A percentile compares a stretch with the other conserved stretches of the same genome.
Conservation (phyloP, 2,797 vertebrate species). For the Sternarchorhynchus goeldii region DNA sequence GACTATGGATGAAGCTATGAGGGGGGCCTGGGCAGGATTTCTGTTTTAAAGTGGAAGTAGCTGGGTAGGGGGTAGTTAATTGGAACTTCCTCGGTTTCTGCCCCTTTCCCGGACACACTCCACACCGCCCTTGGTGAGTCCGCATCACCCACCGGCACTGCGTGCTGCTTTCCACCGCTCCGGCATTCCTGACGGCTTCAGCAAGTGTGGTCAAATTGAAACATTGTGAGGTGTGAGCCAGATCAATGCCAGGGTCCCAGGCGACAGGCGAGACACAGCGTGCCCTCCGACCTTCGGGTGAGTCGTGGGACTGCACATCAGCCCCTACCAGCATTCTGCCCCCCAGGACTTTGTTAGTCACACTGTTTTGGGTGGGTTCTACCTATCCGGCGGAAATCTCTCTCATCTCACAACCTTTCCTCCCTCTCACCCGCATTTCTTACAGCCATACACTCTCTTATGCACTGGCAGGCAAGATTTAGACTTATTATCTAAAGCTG, state of each 20-base stretch:
- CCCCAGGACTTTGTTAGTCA: slow-evolving; percentile 78
- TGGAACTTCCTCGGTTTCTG: slow-evolving; percentile 61
- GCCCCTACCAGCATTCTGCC: slow-evolving; percentile 65
- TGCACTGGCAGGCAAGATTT: slow-evolving; percentile 21
- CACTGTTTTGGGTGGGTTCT: slow-evolving; percentile 61
- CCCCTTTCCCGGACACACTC: slow-evolving; percentile 14
- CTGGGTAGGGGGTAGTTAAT: slow-evolving; percentile 58
- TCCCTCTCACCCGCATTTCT: not conserved
- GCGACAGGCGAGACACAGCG: slow-evolving; percentile 30
- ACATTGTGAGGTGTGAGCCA: slow-evolving; percentile 73
- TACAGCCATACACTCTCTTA: slow-evolving; percentile 21
- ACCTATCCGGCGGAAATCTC: slow-evolving; percentile 44
- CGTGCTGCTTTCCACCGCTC: slow-evolving; percentile 57
- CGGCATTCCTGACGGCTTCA: slow-evolving; percentile 62
- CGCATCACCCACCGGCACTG: slow-evolving; percentile 63
- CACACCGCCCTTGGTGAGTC: slow-evolving; percentile 63
- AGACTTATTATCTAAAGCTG: slow-evolving; percentile 42
- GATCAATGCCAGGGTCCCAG: slow-evolving; percentile 62
- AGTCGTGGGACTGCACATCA: slow-evolving; percentile 64
- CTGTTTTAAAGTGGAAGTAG: slow-evolving; percentile 53
- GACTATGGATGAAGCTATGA: slow-evolving; percentile 48
- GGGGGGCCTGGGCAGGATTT: slow-evolving; percentile 69
- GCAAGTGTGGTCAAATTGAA: slow-evolving; percentile 76
- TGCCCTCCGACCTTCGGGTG: slow-evolving; percentile 67
- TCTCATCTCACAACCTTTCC: slow-evolving; percentile 23